A percentile compares a stretch with the other conserved stretches of the same genome.
phyloP scores from a whole-genome alignment of 2,113 vertebrate genomes.

The Myocastor coypus region DNA sequence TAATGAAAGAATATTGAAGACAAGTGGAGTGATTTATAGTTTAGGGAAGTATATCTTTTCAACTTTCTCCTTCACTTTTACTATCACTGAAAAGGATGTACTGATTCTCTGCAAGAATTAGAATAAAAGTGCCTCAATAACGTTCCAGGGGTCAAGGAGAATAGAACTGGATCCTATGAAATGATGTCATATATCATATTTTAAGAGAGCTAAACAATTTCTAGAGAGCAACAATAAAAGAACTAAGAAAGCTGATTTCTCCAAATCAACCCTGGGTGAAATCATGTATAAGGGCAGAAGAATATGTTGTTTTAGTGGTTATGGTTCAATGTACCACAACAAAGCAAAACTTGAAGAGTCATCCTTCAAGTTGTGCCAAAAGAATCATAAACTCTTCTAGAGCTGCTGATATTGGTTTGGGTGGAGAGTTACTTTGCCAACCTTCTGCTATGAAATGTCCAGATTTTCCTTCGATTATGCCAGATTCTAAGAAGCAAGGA shows the following conservation, averaged over 20 bases:
- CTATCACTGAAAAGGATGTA: background rate
- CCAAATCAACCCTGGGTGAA: background rate
- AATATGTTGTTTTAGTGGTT: background rate
- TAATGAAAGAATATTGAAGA: background rate
- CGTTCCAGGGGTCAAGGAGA: background rate
- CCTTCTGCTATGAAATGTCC: background rate
- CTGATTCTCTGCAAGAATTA: background rate
- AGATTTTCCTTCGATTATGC: conserved; percentile 51
- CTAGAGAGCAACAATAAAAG: background rate
- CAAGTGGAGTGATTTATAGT: background rate
- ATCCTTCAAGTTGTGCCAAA: background rate
- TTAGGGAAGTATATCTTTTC: background rate
- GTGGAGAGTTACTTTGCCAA: conserved; percentile 42
- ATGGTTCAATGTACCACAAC: background rate
- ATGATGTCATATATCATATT: background rate
- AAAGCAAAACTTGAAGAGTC: background rate
- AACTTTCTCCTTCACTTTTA: background rate
- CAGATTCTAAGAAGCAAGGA: background rate
- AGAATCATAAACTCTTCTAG: background rate
- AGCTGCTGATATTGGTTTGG: background rate
- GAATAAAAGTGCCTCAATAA: background rate
- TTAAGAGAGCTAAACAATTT: conserved; percentile 1
- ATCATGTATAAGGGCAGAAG: background rate
- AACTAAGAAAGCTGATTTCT: background rate
- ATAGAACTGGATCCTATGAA: background rate